Conservation (phyloP, 2,888 invertebrate species). For the Tenthredo scrophulariae region DNA sequence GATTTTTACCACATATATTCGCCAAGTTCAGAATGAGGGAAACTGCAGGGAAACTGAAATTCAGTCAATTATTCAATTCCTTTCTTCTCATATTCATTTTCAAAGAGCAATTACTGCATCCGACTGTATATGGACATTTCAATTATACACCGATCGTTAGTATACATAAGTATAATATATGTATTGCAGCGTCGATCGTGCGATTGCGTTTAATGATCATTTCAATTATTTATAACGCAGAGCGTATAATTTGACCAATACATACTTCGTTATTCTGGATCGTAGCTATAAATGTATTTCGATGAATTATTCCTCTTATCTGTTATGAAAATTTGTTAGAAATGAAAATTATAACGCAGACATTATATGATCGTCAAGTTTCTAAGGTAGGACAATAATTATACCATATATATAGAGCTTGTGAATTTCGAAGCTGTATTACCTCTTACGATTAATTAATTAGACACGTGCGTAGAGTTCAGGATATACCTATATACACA, state of each 20-base stretch:
- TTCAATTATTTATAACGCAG: constrained; percentile 30
- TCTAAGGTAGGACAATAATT: constrained; percentile 13
- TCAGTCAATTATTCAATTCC: not conserved
- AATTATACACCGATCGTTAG: not conserved
- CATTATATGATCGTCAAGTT: not conserved
- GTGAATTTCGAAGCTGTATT: not conserved
- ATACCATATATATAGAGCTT: not conserved
- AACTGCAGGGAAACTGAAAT: not conserved
- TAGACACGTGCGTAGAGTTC: constrained; percentile 3
- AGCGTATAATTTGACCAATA: not conserved
- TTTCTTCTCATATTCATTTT: not conserved
- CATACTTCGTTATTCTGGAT: not conserved
- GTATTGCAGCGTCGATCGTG: not conserved
- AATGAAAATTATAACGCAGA: not conserved
- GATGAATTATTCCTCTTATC: not conserved
- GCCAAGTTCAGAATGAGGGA: not conserved
- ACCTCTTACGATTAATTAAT: constrained; percentile 35
- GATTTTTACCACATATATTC: not conserved
- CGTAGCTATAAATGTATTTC: not conserved
- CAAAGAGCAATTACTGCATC: not conserved
- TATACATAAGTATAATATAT: not conserved
- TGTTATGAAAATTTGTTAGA: not conserved
- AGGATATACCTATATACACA: not conserved
- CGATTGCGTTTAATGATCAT: constrained; percentile 2
- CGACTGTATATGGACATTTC: not conserved